Percentiles rank a stretch among this genome's conserved stretches.
These are phyloP conservation scores for Prolemur simus DNA, from an alignment of 2,113 vertebrate species.

Conservation along the genomic window DNA sequence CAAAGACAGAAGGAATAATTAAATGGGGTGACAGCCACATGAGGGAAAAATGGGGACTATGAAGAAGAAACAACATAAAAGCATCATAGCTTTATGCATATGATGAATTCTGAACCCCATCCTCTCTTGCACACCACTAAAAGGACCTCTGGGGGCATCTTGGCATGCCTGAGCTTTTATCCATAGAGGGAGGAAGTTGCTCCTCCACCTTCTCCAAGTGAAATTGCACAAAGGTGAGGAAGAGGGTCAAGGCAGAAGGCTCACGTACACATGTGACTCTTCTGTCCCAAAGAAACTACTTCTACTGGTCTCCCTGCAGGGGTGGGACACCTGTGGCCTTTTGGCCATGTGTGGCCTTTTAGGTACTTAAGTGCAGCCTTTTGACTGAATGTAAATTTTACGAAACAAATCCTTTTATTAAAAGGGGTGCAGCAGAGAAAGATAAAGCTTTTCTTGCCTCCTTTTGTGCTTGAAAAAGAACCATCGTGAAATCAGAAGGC, in stretches of 20 bases:
- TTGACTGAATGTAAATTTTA: no score
- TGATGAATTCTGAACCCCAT: accelerated
- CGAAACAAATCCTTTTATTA: no score
- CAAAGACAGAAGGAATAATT: conserved; percentile 2
- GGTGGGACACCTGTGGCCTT: not conserved
- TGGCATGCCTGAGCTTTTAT: not conserved
- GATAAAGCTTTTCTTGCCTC: no score
- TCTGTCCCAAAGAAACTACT: not conserved
- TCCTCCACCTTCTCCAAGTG: not conserved
- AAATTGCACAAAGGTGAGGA: not conserved
- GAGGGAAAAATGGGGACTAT: not conserved
- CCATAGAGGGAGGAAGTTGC: not conserved
- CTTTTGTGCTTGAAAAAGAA: no score
- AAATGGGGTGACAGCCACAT: not conserved
- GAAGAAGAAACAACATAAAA: not conserved
- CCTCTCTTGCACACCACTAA: not conserved
- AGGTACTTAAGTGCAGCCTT: no score
- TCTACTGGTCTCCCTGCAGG: not conserved
- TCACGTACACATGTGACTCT: not conserved
- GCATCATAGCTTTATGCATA: not conserved
- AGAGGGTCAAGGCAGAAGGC: not conserved
- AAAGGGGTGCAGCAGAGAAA: no score
- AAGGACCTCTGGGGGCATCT: not conserved
- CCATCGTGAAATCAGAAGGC: no score
- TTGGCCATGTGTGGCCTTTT: no score